These are phyloP conservation scores for Tipula unca DNA, from an alignment of 2,888 invertebrate species.

Conservation along the genomic window DNA sequence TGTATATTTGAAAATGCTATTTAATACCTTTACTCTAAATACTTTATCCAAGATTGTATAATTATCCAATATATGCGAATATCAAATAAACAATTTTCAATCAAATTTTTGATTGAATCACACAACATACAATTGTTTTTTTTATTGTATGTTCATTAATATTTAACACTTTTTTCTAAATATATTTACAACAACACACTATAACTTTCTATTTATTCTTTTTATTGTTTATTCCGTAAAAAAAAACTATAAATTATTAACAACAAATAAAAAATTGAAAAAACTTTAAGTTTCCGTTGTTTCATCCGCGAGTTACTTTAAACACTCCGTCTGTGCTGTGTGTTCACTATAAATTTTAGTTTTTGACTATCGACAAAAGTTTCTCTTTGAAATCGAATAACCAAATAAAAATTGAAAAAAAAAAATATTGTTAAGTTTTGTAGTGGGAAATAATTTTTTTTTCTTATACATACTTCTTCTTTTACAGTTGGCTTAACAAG, in stretches of 20 bases:
- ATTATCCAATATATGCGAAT: background rate
- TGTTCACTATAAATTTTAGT: slow-evolving; percentile 8
- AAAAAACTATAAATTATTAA: background rate
- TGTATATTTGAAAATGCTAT: background rate
- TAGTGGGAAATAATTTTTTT: background rate
- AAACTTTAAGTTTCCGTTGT: background rate
- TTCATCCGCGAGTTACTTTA: background rate
- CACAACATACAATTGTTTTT: background rate
- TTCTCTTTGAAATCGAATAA: background rate
- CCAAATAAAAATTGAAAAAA: background rate
- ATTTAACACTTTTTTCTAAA: background rate
- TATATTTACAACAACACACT: background rate
- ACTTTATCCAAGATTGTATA: background rate
- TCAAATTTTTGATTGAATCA: background rate
- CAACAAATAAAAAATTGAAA: background rate
- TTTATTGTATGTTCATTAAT: background rate
- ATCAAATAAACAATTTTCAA: background rate
- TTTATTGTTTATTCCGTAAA: background rate
- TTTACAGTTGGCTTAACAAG: background rate
- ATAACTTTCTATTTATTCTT: background rate
- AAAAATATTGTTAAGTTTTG: background rate
- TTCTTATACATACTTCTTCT: background rate
- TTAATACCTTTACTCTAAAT: background rate
- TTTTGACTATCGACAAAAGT: background rate
- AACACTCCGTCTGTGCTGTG: background rate